A percentile compares a stretch with the other conserved stretches of the same genome.
Evolutionary conservation across 2,888 invertebrate genomes (phyloP).

Genomic region (Julus scanicus): DNA sequence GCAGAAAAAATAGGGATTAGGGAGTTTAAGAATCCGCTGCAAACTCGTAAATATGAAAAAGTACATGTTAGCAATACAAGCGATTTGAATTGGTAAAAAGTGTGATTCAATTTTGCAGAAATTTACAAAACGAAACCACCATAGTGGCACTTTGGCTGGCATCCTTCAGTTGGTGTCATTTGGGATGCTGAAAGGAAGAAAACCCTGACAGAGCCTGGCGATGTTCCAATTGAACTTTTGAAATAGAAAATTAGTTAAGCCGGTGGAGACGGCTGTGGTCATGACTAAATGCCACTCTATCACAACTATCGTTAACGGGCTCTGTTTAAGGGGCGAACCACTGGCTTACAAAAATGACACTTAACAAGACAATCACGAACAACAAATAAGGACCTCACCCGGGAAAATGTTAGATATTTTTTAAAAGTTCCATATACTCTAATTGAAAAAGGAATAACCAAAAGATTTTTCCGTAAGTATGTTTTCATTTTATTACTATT

Average conservation of each 20-base stretch:
- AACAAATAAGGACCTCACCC: background rate
- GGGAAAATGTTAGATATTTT: background rate
- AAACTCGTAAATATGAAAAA: background rate
- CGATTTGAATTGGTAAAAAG: background rate
- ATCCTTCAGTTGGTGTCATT: no score
- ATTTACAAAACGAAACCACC: background rate
- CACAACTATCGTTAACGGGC: background rate
- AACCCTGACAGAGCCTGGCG: background rate
- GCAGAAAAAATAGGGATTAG: background rate
- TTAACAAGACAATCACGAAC: background rate
- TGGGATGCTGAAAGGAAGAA: background rate
- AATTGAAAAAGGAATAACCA: no score
- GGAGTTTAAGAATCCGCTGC: background rate
- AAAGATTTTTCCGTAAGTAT: no score
- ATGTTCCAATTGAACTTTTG: background rate
- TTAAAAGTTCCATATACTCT: background rate
- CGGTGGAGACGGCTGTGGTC: conserved; percentile 40
- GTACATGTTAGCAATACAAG: background rate
- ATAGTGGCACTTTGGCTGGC: no score
- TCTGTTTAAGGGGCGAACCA: background rate
- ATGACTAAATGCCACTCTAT: background rate
- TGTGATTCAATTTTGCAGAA: no score
- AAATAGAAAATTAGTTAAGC: background rate
- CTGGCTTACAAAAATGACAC: background rate
- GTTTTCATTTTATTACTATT: no score